phyloP scores from a whole-genome alignment of 2,113 vertebrate species.

The Notothenia coriiceps region DNA sequence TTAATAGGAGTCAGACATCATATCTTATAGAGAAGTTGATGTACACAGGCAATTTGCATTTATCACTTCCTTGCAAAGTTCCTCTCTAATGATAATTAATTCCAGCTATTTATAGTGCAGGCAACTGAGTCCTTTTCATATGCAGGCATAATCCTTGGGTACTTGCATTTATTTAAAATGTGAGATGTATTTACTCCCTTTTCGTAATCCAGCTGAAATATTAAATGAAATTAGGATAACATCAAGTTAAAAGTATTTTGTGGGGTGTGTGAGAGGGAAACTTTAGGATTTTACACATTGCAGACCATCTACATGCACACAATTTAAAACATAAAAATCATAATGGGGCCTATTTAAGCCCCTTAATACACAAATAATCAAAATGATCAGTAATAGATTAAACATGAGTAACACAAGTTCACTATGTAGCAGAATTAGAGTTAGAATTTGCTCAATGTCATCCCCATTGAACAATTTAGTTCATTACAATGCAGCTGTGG shows the following conservation, averaged over 20 bases:
- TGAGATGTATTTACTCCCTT: constrained; percentile 56
- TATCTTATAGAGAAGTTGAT: constrained; percentile 1
- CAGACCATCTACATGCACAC: too few relatives aligned
- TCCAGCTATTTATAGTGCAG: constrained; percentile 56
- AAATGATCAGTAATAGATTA: constrained; percentile 28
- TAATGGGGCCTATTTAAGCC: too few relatives aligned
- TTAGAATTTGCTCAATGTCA: constrained; percentile 61
- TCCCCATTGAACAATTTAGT: constrained; percentile 53
- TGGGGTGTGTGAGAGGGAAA: too few relatives aligned
- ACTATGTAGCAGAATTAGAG: constrained; percentile 23
- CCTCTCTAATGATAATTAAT: constrained; percentile 55
- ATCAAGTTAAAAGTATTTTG: too few relatives aligned
- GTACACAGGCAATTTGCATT: constrained; percentile 46
- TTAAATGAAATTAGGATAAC: constrained; percentile 33
- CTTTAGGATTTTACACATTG: too few relatives aligned
- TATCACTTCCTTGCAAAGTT: constrained; percentile 39
- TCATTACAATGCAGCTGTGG: constrained; percentile 64
- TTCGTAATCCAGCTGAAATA: constrained; percentile 37
- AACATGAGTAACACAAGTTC: constrained; percentile 51
- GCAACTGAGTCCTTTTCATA: constrained; percentile 36
- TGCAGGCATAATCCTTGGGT: constrained; percentile 48
- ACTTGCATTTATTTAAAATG: constrained; percentile 19
- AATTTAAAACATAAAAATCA: not conserved
- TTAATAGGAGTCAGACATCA: not conserved
- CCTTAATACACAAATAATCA: constrained; percentile 4